Evolutionary conservation across 2,797 vertebrate genomes (phyloP).

Genomic region (Chromobotia macracanthus): DNA sequence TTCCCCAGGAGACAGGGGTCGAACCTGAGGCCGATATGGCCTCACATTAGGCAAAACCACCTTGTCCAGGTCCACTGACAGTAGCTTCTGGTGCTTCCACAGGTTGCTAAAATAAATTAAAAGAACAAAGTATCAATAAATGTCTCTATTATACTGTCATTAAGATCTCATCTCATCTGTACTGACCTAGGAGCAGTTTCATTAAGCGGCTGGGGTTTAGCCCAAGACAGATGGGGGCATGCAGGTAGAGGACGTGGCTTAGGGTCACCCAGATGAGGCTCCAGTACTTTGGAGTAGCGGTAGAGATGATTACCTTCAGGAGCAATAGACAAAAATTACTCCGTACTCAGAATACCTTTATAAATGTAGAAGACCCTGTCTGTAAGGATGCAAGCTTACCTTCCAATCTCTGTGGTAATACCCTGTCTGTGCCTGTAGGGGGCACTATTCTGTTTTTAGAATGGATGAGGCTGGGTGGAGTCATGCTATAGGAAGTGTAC

Average conservation of each 20-base stretch:
- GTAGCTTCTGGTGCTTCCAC: slow-evolving; percentile 98
- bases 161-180: background rate
- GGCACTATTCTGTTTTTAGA: slow-evolving; percentile 87
- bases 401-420: slow-evolving; percentile 91
- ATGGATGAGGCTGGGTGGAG: slow-evolving; percentile 91
- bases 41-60: slow-evolving; percentile 90
- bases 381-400: no score
- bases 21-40: slow-evolving; percentile 92
- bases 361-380: background rate
- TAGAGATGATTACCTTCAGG: slow-evolving; percentile 93
- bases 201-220: slow-evolving; percentile 96
- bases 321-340: background rate
- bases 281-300: slow-evolving; percentile 96
- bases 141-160: background rate
- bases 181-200: slow-evolving; percentile 94
- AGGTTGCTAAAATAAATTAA: slow-evolving; percentile 82
- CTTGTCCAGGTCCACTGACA: slow-evolving; percentile 96
- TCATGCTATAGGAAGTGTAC: slow-evolving; percentile 93
- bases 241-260: slow-evolving; percentile 93
- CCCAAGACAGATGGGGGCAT: slow-evolving; percentile 97
- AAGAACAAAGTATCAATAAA: background rate
- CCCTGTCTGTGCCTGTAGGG: slow-evolving; percentile 78
- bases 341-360: no score
- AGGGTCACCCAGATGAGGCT: slow-evolving; percentile 91
- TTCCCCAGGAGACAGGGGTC: slow-evolving; percentile 95